A percentile compares a stretch with the other conserved stretches of the same genome.
phyloP scores from a whole-genome alignment of 2,797 vertebrate species.

The Rhabdomys pumilio region DNA sequence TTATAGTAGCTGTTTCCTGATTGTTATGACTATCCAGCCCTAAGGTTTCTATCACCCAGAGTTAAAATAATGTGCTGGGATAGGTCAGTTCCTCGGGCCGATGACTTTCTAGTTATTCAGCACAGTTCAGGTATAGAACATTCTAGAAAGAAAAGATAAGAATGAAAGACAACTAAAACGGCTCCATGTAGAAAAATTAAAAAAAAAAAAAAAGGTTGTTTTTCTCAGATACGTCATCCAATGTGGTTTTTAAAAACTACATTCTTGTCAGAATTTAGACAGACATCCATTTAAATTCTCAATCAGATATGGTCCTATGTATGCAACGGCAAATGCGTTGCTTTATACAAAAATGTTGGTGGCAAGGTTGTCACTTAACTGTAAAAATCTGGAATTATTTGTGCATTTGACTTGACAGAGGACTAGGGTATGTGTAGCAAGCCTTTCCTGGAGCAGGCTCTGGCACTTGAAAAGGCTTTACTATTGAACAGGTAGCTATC shows the following conservation, averaged over 20 bases:
- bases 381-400: background rate
- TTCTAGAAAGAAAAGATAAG: background rate
- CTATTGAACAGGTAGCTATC: background rate
- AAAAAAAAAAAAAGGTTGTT: background rate
- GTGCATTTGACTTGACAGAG: background rate
- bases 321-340: background rate
- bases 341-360: background rate
- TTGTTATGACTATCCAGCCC: background rate
- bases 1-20: background rate
- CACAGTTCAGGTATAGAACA: background rate
- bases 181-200: background rate
- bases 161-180: background rate
- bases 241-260: background rate
- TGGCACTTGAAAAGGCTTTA: background rate
- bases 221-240: background rate
- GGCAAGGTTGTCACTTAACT: background rate
- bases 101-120: background rate
- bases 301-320: background rate
- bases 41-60: background rate
- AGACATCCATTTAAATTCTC: background rate
- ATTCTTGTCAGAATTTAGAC: constrained; percentile 29
- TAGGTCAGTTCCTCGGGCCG: background rate
- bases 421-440: background rate
- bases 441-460: background rate
- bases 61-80: background rate